Base-by-base conservation (phyloP, 2,797 vertebrate genomes). In the Typhlichthys eigenmanni region DNA sequence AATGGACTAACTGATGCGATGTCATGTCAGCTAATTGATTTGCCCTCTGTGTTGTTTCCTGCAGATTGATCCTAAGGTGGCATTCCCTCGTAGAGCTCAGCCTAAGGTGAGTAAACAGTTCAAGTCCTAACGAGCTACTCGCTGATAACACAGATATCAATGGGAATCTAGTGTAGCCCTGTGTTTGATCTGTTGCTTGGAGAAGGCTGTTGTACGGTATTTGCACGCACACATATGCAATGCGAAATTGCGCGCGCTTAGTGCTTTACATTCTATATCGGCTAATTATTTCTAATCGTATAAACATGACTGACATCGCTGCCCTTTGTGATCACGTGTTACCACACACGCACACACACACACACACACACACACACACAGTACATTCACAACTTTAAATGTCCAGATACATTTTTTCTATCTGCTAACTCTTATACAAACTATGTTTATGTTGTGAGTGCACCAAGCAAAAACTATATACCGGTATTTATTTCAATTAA, bases 31-130 rank as follows among this genome's bases (percentile, higher is more conserved):
- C 88, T 65, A 92, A 67, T 71, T 6, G 13, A 43, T n/a, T 69
- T 69, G 80, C 58, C 69, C 55, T 80, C 64, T 88, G 29, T 74
- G 64, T 69, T 86, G 72, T 58, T 88, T 75, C 87, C 83, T 89
- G 79, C 85, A 99, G 97, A 99, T 99, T 69, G 97, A 99, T 71
- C 97, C 97, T 24, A 99, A 99, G 92, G 97, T 99, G 78, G 97
- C 97, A 0, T 99, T 99, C 83, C 97, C 97, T 66, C 95, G 97
- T 68, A 86, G 97, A 93, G 97, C 97, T 85, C 97, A 99, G 88
- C 97, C 97, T 74, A 99, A 99, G 95, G 97, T 99, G 91, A 89
- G 95, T 87, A 43, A 43, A 43, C 38, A 9, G 1, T 43, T 43
- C 38, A 43, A 8, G 9, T 9, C 38, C 38, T 43, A 43, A 43